A percentile compares a stretch with the other conserved stretches of the same genome.
Conservation (phyloP, 2,888 invertebrate species). For the Notocelia uddmanniana region DNA sequence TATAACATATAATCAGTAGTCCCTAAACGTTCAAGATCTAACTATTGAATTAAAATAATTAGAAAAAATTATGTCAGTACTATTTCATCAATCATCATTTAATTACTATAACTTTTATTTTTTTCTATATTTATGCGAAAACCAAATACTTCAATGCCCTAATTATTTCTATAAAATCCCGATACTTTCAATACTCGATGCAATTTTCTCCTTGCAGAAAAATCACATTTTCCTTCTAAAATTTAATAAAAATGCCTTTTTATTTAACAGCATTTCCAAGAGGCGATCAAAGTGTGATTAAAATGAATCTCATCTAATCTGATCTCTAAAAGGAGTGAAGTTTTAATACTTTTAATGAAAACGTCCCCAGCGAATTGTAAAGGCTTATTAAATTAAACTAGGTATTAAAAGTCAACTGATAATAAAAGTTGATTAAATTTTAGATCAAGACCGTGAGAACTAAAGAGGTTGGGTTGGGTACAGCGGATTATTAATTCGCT, state of each 20-base stretch:
- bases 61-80: no score
- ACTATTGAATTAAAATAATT: no score
- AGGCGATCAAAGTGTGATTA: not conserved
- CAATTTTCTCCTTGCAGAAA: not conserved
- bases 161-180: no score
- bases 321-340: slow-evolving; percentile 8
- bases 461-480: no score
- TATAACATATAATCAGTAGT: no score
- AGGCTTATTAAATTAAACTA: slow-evolving; percentile 17
- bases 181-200: no score
- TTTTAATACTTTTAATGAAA: slow-evolving; percentile 29
- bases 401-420: not conserved
- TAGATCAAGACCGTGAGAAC: no score
- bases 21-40: no score
- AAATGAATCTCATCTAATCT: not conserved
- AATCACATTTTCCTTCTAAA: not conserved
- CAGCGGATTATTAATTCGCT: no score
- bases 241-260: slow-evolving; percentile 1
- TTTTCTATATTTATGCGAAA: not conserved
- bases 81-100: not conserved
- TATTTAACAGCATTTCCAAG: not conserved
- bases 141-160: no score
- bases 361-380: not conserved
- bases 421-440: not conserved
- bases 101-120: not conserved